Evolutionary conservation across 2,797 vertebrate species (phyloP).

Genomic region (Liasis olivaceus): DNA sequence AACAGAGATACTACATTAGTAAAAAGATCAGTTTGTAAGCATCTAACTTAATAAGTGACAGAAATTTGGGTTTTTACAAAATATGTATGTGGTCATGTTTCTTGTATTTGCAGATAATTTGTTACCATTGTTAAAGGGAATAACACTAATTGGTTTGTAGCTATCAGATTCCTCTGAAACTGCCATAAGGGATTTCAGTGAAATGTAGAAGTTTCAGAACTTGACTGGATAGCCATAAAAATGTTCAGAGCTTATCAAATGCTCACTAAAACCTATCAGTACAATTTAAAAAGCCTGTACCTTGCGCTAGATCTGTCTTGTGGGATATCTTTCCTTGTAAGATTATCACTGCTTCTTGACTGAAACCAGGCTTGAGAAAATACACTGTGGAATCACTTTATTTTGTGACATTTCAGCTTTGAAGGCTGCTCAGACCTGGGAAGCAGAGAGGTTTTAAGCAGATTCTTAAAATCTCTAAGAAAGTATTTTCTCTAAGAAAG

Average conservation of each 20-base stretch:
- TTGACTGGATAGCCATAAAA: conserved; percentile 19
- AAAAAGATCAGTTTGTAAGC: neutral
- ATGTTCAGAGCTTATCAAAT: conserved; percentile 14
- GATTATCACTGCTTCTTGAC: conserved; percentile 18
- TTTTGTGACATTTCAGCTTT: conserved; percentile 26
- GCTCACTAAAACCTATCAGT: neutral
- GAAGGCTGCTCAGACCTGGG: conserved; percentile 6
- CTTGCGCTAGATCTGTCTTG: neutral
- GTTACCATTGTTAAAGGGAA: neutral
- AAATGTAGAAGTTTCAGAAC: neutral
- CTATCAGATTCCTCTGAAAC: conserved; percentile 14
- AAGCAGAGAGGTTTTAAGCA: conserved; percentile 21
- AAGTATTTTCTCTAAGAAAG: conserved; percentile 8
- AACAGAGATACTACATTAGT: neutral
- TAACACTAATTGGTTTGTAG: neutral
- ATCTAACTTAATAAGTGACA: neutral
- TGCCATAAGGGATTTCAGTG: neutral
- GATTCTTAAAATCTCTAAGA: conserved; percentile 22
- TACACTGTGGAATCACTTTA: neutral
- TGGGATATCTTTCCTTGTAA: neutral
- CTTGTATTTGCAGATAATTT: neutral
- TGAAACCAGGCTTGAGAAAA: conserved; percentile 29
- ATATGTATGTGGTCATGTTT: neutral
- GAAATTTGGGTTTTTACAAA: neutral
- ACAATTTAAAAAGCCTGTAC: neutral